Evolutionary conservation across 2,113 vertebrate genomes (phyloP), one percentile per base, ranked within the genome.

Genomic region (Etheostoma cragini): DNA sequence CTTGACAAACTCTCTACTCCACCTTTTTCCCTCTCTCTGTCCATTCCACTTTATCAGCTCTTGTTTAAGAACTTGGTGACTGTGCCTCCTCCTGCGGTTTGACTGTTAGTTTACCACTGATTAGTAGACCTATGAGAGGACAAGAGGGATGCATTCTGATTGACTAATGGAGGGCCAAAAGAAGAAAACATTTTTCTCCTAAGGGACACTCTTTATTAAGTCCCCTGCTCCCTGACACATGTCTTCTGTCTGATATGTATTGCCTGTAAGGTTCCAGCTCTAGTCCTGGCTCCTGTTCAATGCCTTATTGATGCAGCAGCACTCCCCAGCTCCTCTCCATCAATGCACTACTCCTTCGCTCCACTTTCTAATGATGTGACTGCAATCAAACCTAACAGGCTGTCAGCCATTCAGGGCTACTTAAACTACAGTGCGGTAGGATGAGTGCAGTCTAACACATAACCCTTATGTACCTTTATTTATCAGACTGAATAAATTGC

Each of bases 341-440:
- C 83, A 89, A 80, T 83, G 74, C 69, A 22, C 66, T 53, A 54
- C 76, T 84, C 80, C 57, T 38, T 22, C 35, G 54, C 77, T 71
- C 52, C 72, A 72, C 74, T 87, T 60, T 76, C 42, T 64, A 73
- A 89, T 24, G 13, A 47, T 60, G 74, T 63, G 42, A n/a, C 61
- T 81, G 85, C 82, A 89, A 87, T 92, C 81, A 87, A 80, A 88
- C 78, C 70, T 75, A 71, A 92, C 73, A 53, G 60, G 74, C 73
- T 85, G 67, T 81, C 83, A 82, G 81, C 74, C 76, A 58, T 78
- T 88, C 75, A 80, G 78, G n/a, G 52, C 58, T 50, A 81, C 78
- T 87, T 86, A 81, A 79, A 85, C 82, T 80, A 84, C 85, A 82
- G 71, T 66, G 63, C 83, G 80, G 71, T 83, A 69, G 67, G 68